phyloP scores from a whole-genome alignment of 2,113 vertebrate species.

The Trogon melanurus region DNA sequence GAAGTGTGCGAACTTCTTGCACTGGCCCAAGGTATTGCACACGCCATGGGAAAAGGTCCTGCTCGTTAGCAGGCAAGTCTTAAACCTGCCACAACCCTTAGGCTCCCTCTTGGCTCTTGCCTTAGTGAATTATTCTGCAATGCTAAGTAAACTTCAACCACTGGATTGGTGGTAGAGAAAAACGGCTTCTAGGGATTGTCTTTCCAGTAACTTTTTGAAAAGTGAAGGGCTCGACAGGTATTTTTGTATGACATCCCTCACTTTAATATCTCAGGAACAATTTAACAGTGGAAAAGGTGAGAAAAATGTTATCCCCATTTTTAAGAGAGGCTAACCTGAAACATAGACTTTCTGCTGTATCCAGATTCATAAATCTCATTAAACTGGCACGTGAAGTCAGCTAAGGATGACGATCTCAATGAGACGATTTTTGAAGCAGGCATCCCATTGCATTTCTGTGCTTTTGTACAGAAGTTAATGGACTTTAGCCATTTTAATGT shows the following conservation, averaged over 20 bases:
- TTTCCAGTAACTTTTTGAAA: neutral
- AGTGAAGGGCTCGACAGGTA: rapidly evolving
- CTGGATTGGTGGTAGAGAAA: neutral
- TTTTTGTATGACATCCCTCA: neutral
- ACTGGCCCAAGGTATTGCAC: neutral
- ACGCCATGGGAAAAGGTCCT: neutral
- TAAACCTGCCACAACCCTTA: neutral
- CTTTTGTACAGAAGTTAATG: neutral
- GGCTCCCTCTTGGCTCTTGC: neutral
- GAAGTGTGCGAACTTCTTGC: neutral
- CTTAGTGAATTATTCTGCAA: neutral
- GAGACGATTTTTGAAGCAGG: neutral
- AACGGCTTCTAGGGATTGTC: neutral
- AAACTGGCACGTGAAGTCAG: neutral
- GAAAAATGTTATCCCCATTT: neutral
- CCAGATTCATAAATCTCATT: neutral
- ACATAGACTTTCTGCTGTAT: neutral
- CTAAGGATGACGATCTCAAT: neutral
- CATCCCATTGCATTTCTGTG: neutral
- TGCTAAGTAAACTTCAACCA: neutral
- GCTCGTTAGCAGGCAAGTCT: neutral
- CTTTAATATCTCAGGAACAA: neutral
- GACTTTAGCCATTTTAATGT: neutral
- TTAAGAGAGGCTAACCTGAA: neutral
- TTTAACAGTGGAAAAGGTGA: rapidly evolving